Evolutionary conservation across 64 coral and sea anemone species (phyloP).

Genomic region (Astreopora myriophthalma): DNA sequence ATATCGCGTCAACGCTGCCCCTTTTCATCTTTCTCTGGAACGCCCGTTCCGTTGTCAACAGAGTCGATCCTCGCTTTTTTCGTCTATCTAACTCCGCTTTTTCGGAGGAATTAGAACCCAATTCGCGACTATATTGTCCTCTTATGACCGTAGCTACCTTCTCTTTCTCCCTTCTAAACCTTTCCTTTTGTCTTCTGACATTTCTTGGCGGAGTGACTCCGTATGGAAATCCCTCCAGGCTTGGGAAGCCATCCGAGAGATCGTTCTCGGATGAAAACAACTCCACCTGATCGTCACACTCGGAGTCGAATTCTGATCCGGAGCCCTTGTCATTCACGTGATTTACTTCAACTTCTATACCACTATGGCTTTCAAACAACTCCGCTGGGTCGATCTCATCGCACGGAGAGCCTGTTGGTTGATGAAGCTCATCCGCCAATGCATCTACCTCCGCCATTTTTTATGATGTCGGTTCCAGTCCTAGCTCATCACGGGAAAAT

Average conservation of each 20-base stretch:
- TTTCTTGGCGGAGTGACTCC: constrained; percentile 89
- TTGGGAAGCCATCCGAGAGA: constrained; percentile 36
- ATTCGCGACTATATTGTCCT: constrained; percentile 42
- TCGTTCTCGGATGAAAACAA: constrained; percentile 70
- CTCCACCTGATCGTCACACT: constrained; percentile 60
- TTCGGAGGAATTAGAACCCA: not conserved
- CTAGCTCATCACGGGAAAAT: not conserved
- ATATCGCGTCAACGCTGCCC: constrained; percentile 55
- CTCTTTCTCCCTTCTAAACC: constrained; percentile 58
- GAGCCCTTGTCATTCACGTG: constrained; percentile 3
- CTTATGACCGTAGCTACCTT: constrained; percentile 41
- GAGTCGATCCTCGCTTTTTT: constrained; percentile 57
- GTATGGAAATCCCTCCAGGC: constrained; percentile 26
- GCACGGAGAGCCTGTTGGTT: constrained; percentile 67
- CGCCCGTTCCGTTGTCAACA: constrained; percentile 65
- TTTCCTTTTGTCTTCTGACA: constrained; percentile 78
- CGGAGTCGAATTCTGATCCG: constrained; percentile 51
- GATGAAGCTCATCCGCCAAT: constrained; percentile 2
- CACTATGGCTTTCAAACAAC: constrained; percentile 56
- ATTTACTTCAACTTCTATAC: constrained; percentile 3
- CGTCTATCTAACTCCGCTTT: constrained; percentile 68
- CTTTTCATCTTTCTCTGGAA: constrained; percentile 83
- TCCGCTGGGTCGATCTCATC: constrained; percentile 76
- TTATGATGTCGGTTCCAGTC: not conserved
- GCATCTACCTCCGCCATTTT: constrained; percentile 35